Evolutionary conservation across 2,113 vertebrate species (phyloP).

Genomic region (Carollia perspicillata): DNA sequence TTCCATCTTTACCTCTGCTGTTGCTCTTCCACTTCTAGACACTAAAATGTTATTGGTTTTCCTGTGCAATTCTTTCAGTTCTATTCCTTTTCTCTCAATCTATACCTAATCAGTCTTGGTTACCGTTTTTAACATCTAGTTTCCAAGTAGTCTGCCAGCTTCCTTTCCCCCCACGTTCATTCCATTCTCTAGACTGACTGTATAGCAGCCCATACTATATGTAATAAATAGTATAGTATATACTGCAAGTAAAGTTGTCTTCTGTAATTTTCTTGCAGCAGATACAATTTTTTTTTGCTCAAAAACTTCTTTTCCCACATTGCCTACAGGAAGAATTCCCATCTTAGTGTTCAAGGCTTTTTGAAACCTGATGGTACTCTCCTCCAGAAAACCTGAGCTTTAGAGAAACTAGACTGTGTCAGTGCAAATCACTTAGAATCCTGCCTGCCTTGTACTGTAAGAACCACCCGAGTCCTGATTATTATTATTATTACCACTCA

Average conservation of each 20-base stretch:
- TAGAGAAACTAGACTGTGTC: not conserved
- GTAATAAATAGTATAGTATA: not conserved
- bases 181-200: not conserved
- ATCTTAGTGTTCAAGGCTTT: not conserved
- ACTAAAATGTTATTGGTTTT: not conserved
- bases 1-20: not conserved
- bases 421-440: not conserved
- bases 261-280: not conserved
- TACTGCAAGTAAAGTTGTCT: not conserved
- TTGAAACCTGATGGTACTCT: not conserved
- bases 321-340: not conserved
- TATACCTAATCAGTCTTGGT: not conserved
- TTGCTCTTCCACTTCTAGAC: not conserved
- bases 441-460: not conserved
- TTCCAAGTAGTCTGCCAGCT: not conserved
- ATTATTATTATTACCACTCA: not conserved
- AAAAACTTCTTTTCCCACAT: not conserved
- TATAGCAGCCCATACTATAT: not conserved
- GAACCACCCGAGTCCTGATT: not conserved
- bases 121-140: conserved; percentile 21
- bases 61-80: not conserved
- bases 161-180: not conserved
- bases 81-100: not conserved
- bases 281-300: not conserved
- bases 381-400: not conserved